Base-by-base conservation (phyloP, 1,140 invertebrate species). In the Leguminivora glycinivorella region DNA sequence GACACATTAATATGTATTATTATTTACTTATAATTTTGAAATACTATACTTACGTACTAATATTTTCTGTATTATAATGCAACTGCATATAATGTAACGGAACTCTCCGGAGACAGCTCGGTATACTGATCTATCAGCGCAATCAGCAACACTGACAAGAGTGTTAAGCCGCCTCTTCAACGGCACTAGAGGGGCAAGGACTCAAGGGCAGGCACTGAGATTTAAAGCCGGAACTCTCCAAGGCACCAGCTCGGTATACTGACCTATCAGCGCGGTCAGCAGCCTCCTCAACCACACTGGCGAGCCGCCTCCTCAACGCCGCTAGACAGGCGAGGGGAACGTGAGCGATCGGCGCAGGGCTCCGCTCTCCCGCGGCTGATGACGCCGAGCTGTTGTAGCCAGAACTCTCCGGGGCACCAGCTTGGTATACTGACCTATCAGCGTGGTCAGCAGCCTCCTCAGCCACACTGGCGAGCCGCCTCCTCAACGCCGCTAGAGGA, bases 381-480 rank as follows among this genome's bases (percentile, higher is more conserved):
- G 95, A 96, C 12, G 95, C 95, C 0, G 95, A 96, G 80, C 95
- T 96, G n/a, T 96, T 96, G 85, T 96, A 96, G 4, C 95, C n/a
- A n/a, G n/a, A n/a, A n/a, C n/a, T n/a, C n/a, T n/a, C n/a, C n/a
- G n/a, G n/a, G n/a, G n/a, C n/a, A n/a, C n/a, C n/a, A n/a, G n/a
- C n/a, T n/a, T n/a, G n/a, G n/a, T n/a, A n/a, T n/a, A 56, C 63
- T 73, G 38, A 92, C 91, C 93, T 88, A 72, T 93, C 93, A 75
- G 93, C 93, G 34, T 90, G 83, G 70, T 92, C 91, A 14, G 91
- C 85, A 10, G n/a, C 31, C 31, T 34, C 31, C 31, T 4, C 31
- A 4, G 31, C 31, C 31, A 96, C 94, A 38, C 95, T 94, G 0
- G 95, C 95, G 10, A 95, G 87, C 1, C 95, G 83, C 77, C 95